Evolutionary conservation across 2,888 invertebrate species (phyloP), one percentile per base, ranked within the genome.

Genomic region (Noctua janthe): DNA sequence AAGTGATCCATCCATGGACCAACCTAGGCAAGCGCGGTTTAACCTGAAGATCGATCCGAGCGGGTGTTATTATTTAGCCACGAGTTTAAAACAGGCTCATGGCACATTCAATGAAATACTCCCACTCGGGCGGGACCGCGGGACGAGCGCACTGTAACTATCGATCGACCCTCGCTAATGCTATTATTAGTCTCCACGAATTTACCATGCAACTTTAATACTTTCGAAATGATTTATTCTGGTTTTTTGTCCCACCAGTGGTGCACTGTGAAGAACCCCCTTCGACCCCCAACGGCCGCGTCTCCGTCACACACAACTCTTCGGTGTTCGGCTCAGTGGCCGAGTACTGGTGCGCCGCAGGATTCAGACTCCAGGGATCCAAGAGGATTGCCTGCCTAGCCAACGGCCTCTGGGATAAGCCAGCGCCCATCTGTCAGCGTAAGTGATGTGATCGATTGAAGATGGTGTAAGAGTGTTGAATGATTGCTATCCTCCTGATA

Each of bases 321-420:
- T 98, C 98, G 0, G 94, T 97, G 4, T 98, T 97, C 89, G 98
- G 99, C 66, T 97, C 98, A 0, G 97, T 97, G 66, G 98, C 98
- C 1, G 98, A 98, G 91, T 99, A 99, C 92, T 97, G 97, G 11
- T 99, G 99, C 92, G 97, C 97, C 2, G 95, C 97, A 29, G 98
- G 98, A 0, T 98, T 97, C 93, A 97, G 96, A 82, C 95, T 99
- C 77, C 96, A 97, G 43, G 99, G 99, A 43, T 96, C 98, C 1
- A 96, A 97, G 29, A 96, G 97, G 73, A 96, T 98, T 56, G 97
- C 97, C 47, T 99, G 99, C 90, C 96, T 98, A 76, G 97, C 98
- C 20, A 98, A 97, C 72, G 99, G 99, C 0, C 97, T 98, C 81
- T 99, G 99, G 97, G 98, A 99, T 92, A 97, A 98, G 76, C 96